Base-by-base conservation (phyloP, 2,888 invertebrate genomes). In the Orchesellides sinensis region DNA sequence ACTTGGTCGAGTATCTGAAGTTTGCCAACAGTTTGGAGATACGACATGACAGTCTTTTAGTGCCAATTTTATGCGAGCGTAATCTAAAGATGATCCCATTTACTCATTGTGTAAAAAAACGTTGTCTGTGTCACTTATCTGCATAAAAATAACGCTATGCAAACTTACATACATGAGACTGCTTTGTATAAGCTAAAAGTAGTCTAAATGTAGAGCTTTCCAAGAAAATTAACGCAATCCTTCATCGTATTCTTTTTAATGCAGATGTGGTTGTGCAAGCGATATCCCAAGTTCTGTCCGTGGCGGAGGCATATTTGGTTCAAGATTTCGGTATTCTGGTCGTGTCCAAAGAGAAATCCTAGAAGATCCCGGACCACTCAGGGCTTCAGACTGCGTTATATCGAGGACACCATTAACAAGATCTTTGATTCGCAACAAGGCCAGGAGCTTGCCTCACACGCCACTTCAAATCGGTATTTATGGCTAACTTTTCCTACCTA, bases 271-370 rank as follows among this genome's bases (percentile, higher is more conserved):
- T 68, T 85, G 84, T 85, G 84, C 86, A 23, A 73, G 84, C 23
- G 88, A 88, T 47, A 85, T 88, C 82, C 88, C 87, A 10, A 83
- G 80, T 23, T 85, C 87, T 10, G 87, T 88, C 5, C 82, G 88
- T 19, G 88, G 88, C 19, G 88, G 88, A 14, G 84, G 87, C n/a
- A 83, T 88, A 40, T 88, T 88, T 74, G 97, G 97, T 79, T 96
- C 97, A 32, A 97, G 97, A 91, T 97, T 98, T 91, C 95, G 96
- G 89, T 98, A 98, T 91, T 94, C 95, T 88, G 98, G 98, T 0
- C 93, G 97, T 88, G 97, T 97, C 61, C 97, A 98, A 91, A 93
- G 94, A 56, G 98, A 98, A 91, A 96, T 98, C 83, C 91, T 97
- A 80, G 96, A 96, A 90, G 94, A 96, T 89, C 93, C 93, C 89